These are phyloP conservation scores for Zaprionus gabonicus DNA, from an alignment of 1,140 invertebrate species.

Conservation along the genomic window DNA sequence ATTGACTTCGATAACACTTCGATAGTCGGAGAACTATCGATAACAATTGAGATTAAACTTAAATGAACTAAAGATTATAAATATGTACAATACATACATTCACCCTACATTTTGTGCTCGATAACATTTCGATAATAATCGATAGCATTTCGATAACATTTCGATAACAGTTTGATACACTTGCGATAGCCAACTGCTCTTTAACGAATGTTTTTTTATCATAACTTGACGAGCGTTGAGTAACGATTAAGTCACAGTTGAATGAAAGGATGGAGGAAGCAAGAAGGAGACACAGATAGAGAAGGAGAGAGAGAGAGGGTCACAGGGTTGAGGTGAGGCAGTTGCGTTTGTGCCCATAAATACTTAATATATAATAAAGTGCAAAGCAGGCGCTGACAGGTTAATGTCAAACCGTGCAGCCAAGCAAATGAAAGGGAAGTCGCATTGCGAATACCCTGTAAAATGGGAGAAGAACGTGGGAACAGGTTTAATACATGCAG, in stretches of 20 bases:
- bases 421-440: constrained; percentile 63
- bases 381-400: constrained; percentile 68
- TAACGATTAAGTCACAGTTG: background rate
- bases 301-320: background rate
- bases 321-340: background rate
- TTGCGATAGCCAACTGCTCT: background rate
- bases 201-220: background rate
- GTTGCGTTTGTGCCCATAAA: constrained; percentile 50
- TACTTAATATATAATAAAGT: constrained; percentile 54
- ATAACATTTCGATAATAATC: background rate
- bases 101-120: no score
- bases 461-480: background rate
- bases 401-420: constrained; percentile 75
- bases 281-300: background rate
- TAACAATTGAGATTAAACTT: no score
- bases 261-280: background rate
- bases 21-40: background rate
- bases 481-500: background rate
- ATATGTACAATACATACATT: no score
- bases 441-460: constrained; percentile 4
- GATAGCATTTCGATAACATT: background rate
- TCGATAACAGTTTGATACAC: background rate
- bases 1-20: background rate
- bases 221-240: background rate
- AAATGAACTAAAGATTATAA: no score